These are phyloP conservation scores for Nothocercus nigrocapillus DNA, from an alignment of 2,113 vertebrate species.

Conservation along the genomic window DNA sequence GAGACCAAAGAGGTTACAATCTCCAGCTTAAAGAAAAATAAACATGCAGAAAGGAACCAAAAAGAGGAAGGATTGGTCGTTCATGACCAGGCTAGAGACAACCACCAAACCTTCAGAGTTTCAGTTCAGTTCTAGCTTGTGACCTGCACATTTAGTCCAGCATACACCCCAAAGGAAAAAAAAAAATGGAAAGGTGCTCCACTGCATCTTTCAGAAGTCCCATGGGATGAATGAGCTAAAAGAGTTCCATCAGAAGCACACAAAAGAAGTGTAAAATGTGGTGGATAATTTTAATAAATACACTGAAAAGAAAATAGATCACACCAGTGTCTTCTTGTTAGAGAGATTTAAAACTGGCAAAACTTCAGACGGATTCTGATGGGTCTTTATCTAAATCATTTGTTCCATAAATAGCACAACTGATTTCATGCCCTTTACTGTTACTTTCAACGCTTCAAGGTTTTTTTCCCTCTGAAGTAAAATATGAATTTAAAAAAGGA, in stretches of 20 bases:
- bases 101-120: not conserved
- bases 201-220: not conserved
- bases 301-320: not conserved
- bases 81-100: not conserved
- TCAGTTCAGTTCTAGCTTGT: not conserved
- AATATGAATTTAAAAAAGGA: not conserved
- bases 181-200: not conserved
- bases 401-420: not conserved
- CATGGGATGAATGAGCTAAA: not conserved
- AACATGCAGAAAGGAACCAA: not conserved
- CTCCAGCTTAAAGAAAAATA: not conserved
- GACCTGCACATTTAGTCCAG: not conserved
- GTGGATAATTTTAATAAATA: not conserved
- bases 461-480: not conserved
- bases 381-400: not conserved
- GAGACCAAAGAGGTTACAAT: not conserved
- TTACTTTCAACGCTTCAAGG: not conserved
- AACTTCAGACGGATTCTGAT: not conserved
- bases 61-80: not conserved
- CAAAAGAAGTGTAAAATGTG: not conserved
- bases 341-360: not conserved
- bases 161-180: not conserved
- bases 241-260: not conserved
- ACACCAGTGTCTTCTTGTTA: not conserved
- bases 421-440: not conserved